Evolutionary conservation across 2,113 vertebrate species (phyloP), one percentile per base, ranked within the genome.

Genomic region (Ciconia stormi): DNA sequence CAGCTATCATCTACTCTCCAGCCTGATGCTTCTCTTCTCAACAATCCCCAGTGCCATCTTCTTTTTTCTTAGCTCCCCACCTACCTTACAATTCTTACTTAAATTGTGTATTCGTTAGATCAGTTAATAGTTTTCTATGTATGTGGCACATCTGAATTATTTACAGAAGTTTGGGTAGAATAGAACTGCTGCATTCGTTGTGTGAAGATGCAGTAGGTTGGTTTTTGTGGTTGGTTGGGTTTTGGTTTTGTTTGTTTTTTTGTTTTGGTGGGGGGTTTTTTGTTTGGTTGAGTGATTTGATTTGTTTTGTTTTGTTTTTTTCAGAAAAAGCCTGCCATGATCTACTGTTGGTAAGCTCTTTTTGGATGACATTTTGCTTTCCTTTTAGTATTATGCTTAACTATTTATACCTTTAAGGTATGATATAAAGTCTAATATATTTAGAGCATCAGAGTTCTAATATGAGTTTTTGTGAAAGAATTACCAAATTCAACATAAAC

Each of bases 161-260:
- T 80, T 66, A 16, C 5, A 66, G n/a, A 62, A 52, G 4, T 55
- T 13, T 55, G 7, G 9, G 10, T 59, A 55, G 47, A 82, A 71
- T 8, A 52, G 5, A 82, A 55, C 2, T 9, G 6, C 23, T 72
- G 38, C 21, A 65, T 90, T 83, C 13, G 8, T 19, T 30, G 6
- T 29, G 10, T 83, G 56, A 56, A 86, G 16, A 58, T 36, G 6
- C 5, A 92, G 13, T 55, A 50, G 11, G 5, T 4, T 77, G 15
- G 0, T 16, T 8, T 58, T 82, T 32, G 38, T 36, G 14, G 29
- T 82, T 34, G 34, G 1, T 67, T 32, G 6, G 0, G 3, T 58
- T 72, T 87, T 6, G 17, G 7, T 58, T n/a, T 47, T 11, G 7
- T 27, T 47, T 14, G 10, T 29, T 9, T 56, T 52, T n/a, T 47